Evolutionary conservation across 30 jellyfish, hydroid and myxozoan species (phyloP).

Genomic region (Hydractinia symbiolongicarpus): DNA sequence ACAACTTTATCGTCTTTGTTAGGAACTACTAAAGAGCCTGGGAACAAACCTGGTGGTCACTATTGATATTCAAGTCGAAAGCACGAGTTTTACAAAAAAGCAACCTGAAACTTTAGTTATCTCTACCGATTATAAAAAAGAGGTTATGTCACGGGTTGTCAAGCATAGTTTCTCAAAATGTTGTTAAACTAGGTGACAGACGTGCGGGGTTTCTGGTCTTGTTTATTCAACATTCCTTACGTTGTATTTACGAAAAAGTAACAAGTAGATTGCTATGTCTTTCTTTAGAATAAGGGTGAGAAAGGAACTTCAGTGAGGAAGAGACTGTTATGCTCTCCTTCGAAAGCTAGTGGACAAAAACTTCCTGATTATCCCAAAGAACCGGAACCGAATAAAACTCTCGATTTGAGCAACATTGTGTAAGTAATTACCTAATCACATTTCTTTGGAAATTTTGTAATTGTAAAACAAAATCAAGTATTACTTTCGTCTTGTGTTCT

Average conservation of each 20-base stretch:
- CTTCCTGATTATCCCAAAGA: slow-evolving; percentile 92
- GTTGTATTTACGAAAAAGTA: not conserved
- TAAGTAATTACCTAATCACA: slow-evolving; percentile 18
- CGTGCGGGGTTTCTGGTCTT: no score
- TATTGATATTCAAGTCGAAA: no score
- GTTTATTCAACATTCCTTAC: not conserved
- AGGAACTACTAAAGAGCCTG: no score
- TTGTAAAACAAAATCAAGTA: not conserved
- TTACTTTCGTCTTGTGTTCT: not conserved
- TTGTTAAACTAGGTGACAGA: no score
- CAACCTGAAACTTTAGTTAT: no score
- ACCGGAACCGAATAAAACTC: slow-evolving; percentile 89
- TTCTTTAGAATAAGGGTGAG: slow-evolving; percentile 78
- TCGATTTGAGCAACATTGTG: slow-evolving; percentile 97
- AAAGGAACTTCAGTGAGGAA: slow-evolving; percentile 74
- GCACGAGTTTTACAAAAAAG: no score
- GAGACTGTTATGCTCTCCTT: slow-evolving; percentile 72
- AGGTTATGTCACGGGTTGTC: no score
- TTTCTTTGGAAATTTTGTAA: not conserved
- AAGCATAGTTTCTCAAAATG: no score
- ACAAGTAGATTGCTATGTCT: not conserved
- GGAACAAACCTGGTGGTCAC: no score
- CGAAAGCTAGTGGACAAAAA: slow-evolving; percentile 31
- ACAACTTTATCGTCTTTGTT: no score
- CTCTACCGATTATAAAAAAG: no score